Percentiles rank a stretch among this genome's conserved stretches.
Evolutionary conservation across 2,888 invertebrate genomes (phyloP).

Genomic region (Glyphotaelius pellucidus): DNA sequence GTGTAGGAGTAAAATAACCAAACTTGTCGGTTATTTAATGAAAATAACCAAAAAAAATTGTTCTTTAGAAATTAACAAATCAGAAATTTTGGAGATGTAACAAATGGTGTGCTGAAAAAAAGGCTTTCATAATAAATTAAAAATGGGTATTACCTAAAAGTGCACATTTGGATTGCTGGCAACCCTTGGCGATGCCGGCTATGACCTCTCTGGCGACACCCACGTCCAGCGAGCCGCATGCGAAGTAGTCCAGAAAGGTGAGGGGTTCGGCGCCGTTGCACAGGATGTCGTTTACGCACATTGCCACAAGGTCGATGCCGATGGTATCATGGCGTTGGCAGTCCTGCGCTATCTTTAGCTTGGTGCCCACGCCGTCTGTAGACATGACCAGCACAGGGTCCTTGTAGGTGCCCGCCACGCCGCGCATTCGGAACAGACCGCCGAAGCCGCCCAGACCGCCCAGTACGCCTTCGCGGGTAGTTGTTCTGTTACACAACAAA

Average conservation of each 20-base stretch:
- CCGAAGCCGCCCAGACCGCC: conserved; percentile 93
- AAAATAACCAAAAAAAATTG: background rate
- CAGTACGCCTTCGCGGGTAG: conserved; percentile 84
- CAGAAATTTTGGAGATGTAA: too few species aligned
- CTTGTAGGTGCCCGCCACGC: conserved; percentile 76
- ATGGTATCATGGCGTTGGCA: conserved; percentile 87
- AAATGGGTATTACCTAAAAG: conserved; percentile 82
- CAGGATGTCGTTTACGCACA: conserved; percentile 98
- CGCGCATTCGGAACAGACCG: conserved; percentile 89
- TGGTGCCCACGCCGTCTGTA: conserved; percentile 99
- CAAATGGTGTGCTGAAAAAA: background rate
- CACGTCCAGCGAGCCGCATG: conserved; percentile 89
- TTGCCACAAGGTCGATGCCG: conserved; percentile 97
- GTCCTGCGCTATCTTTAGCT: conserved; percentile 93
- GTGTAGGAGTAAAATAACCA: too few species aligned
- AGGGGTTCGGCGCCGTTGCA: conserved; percentile 97
- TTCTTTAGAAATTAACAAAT: too few species aligned
- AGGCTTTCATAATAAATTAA: background rate
- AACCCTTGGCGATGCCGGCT: conserved; percentile 90
- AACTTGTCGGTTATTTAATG: too few species aligned
- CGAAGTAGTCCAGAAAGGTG: conserved; percentile 98
- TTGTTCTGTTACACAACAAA: conserved; percentile 74
- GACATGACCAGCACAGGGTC: conserved; percentile 95
- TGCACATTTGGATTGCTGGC: conserved; percentile 88
- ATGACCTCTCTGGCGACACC: conserved; percentile 84